Base-by-base conservation (phyloP, 1,140 invertebrate species). In the Drepana arcuata region DNA sequence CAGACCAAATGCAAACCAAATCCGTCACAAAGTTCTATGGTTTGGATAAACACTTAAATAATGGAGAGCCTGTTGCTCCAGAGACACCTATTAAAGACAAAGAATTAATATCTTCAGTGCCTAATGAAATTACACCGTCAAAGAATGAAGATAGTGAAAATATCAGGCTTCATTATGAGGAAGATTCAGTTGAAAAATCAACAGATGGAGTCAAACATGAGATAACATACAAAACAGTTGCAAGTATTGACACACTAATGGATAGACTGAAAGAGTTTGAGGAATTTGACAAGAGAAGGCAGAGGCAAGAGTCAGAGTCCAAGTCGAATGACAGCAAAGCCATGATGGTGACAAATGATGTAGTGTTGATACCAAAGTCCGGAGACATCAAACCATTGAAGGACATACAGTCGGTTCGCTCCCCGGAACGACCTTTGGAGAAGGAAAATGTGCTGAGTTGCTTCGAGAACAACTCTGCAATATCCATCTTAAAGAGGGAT, bases 381-480 rank as follows among this genome's bases (percentile, higher is more conserved):
- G 81, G 78, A 21, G 81, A 84, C 14, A 71, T 75, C 14, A 84
- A 83, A 49, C 62, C 68, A 27, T 39, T 83, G 4, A 83, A 84
- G 64, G 79, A 82, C 40, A 67, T 82, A 12, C 80, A 83, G 38
- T 48, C 73, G 34, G 64, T 69, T 13, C 67, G 59, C 36, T 71
- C 81, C 9, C 79, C 81, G 5, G 81, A 83, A 41, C 77, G 66
- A 48, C 33, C 72, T 14, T 63, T 83, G 32, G 70, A 83, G 51
- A 84, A 84, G 40, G 79, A 83, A 47, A 82, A 75, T 47, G 70
- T 84, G 6, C 48, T 84, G 7, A 84, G 81, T 52, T 80, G 79
- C 38, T 84, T 84, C 44, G 80, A 84, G 61, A 83, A 82, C 32
- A 84, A 84, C 53, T 75, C 83, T 12, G 77, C 80, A 15, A 81